phyloP scores from a whole-genome alignment of 2,797 vertebrate genomes.

The Tangara arthus region DNA sequence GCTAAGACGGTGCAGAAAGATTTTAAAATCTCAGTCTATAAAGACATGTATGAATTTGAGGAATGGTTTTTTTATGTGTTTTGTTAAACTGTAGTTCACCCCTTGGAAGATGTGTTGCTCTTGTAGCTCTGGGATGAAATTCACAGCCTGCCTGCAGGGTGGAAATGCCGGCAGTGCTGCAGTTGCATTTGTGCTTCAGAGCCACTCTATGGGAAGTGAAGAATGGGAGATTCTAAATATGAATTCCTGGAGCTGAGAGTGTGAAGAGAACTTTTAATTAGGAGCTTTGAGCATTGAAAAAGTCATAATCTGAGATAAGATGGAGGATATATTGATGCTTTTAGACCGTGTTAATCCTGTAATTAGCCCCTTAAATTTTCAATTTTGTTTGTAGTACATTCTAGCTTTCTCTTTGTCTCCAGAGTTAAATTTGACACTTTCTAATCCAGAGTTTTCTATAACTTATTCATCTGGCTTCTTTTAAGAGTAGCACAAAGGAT shows the following conservation, averaged over 20 bases:
- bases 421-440: neutral
- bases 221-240: neutral
- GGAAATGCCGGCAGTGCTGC: no score
- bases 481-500: neutral
- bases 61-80: no score
- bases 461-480: neutral
- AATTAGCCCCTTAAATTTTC: neutral
- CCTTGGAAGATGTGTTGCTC: no score
- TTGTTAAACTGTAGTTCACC: no score
- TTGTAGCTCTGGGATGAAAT: no score
- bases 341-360: neutral
- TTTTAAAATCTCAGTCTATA: no score
- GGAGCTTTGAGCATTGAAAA: neutral
- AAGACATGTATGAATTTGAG: no score
- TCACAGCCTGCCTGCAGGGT: no score
- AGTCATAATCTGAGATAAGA: neutral
- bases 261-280: neutral
- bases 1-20: neutral
- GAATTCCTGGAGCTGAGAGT: neutral
- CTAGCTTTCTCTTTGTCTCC: neutral
- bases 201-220: no score
- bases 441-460: neutral
- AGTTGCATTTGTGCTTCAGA: no score
- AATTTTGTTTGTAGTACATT: neutral
- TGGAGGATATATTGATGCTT: neutral